These are phyloP conservation scores for Cherax destructor DNA, from an alignment of 1,140 invertebrate genomes.

Conservation along the genomic window DNA sequence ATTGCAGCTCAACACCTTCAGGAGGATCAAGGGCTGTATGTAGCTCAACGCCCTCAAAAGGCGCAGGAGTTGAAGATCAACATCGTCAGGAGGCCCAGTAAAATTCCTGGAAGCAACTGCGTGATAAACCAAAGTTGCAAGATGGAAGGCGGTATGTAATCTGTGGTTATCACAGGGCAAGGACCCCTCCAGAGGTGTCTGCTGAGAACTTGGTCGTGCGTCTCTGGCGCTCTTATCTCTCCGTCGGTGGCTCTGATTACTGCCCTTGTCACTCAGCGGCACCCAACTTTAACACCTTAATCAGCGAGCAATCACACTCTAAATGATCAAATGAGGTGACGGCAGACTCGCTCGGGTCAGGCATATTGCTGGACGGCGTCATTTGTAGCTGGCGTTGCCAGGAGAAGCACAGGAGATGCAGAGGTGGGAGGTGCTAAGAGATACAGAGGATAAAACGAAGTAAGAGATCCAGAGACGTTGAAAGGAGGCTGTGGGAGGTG, in stretches of 20 bases:
- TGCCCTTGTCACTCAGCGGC: constrained; percentile 21
- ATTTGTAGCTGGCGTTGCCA: background rate
- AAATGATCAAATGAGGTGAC: constrained; percentile 32
- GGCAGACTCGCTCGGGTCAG: background rate
- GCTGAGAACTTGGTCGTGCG: background rate
- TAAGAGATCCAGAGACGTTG: too few species aligned
- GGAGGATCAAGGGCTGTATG: too few species aligned
- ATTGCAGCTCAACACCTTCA: background rate
- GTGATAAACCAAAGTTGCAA: too few species aligned
- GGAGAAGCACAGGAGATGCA: too few species aligned
- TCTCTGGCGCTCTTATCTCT: background rate
- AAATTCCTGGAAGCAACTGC: too few species aligned
- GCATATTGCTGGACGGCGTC: background rate
- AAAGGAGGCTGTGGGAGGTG: too few species aligned
- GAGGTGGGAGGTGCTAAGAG: too few species aligned
- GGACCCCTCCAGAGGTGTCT: background rate
- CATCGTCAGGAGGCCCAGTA: too few species aligned
- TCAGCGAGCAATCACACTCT: constrained; percentile 47
- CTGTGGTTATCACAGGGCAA: background rate
- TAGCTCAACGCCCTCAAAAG: too few species aligned
- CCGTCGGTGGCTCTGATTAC: constrained; percentile 19
- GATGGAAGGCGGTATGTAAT: background rate
- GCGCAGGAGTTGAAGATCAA: too few species aligned
- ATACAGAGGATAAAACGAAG: too few species aligned
- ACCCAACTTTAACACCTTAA: constrained; percentile 41